A percentile compares a stretch with the other conserved stretches of the same genome.
These are phyloP conservation scores for Amorpha juglandis DNA, from an alignment of 2,888 invertebrate genomes.

Conservation along the genomic window DNA sequence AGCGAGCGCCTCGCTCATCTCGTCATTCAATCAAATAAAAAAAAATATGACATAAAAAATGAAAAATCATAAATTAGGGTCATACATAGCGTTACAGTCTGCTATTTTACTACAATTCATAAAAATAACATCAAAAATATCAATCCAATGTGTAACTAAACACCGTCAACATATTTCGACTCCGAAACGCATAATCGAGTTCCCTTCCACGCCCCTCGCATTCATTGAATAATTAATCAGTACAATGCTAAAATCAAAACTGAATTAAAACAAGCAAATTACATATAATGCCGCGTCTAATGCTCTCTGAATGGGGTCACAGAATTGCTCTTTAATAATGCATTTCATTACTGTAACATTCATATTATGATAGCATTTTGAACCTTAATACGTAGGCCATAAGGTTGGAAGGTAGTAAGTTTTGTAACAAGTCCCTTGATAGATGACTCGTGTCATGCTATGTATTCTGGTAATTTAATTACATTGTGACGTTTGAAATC, in stretches of 20 bases:
- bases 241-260: constrained; percentile 79
- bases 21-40: too few relatives aligned
- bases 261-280: constrained; percentile 82
- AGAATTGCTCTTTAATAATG: constrained; percentile 76
- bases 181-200: background rate
- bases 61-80: too few relatives aligned
- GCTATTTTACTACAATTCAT: background rate
- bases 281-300: constrained; percentile 71
- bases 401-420: constrained; percentile 27
- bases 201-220: constrained; percentile 25
- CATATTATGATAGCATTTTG: constrained; percentile 30
- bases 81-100: background rate
- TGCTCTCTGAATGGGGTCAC: constrained; percentile 77
- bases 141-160: constrained; percentile 5
- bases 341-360: constrained; percentile 54
- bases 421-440: constrained; percentile 56
- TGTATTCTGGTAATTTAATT: constrained; percentile 55
- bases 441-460: constrained; percentile 63
- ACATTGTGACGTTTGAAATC: constrained; percentile 61
- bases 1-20: too few relatives aligned
- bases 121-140: background rate
- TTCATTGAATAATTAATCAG: constrained; percentile 73
- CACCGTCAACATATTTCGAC: background rate
- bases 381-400: constrained; percentile 30
- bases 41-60: too few relatives aligned